A percentile compares a stretch with the other conserved stretches of the same genome.
phyloP scores from a whole-genome alignment of 2,888 invertebrate genomes.

The Holacanthella duospinosa region DNA sequence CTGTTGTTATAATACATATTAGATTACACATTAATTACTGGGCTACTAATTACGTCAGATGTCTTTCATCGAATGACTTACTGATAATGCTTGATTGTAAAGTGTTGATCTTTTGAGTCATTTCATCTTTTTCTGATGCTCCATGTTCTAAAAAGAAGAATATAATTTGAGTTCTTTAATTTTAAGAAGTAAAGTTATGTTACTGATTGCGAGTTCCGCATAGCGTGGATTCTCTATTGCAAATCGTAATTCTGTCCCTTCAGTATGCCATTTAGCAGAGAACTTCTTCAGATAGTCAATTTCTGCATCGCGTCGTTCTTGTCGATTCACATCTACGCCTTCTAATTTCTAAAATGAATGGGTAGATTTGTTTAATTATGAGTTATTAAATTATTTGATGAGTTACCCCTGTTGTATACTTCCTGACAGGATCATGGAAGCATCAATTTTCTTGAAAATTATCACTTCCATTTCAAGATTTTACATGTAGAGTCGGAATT shows the following conservation, averaged over 20 bases:
- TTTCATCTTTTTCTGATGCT: constrained; percentile 63
- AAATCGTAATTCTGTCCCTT: constrained; percentile 50
- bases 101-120: constrained; percentile 49
- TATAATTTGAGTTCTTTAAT: not conserved
- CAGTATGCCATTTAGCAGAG: constrained; percentile 59
- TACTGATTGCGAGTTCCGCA: constrained; percentile 60
- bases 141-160: constrained; percentile 57
- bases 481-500: too few relatives aligned
- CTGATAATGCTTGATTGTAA: constrained; percentile 59
- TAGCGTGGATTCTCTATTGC: constrained; percentile 64
- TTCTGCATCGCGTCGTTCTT: constrained; percentile 73
- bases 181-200: constrained; percentile 38
- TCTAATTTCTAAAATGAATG: constrained; percentile 51
- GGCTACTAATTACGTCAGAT: too few relatives aligned
- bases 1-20: too few relatives aligned
- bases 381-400: not conserved
- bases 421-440: too few relatives aligned
- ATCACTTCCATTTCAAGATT: too few relatives aligned
- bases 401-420: too few relatives aligned
- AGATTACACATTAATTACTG: too few relatives aligned
- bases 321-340: constrained; percentile 55
- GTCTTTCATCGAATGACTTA: too few relatives aligned
- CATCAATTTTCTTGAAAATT: too few relatives aligned
- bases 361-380: not conserved
- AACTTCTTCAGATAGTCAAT: constrained; percentile 80